phyloP scores from a whole-genome alignment of 2,797 vertebrate genomes.

The Helarctos malayanus region DNA sequence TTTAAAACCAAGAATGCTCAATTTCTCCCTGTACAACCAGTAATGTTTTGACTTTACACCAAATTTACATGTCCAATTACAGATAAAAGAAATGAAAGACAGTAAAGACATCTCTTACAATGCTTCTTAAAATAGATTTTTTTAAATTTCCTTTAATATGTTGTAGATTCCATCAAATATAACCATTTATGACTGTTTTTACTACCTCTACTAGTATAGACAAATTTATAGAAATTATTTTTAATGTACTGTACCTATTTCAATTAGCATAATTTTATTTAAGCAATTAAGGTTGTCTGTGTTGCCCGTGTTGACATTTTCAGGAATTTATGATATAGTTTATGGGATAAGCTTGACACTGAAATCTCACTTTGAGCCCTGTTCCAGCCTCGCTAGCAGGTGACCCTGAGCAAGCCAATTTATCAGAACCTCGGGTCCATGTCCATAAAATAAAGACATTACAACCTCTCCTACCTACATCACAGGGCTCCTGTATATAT shows the following conservation, averaged over 20 bases:
- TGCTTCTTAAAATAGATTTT: constrained; percentile 57
- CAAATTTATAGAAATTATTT: constrained; percentile 47
- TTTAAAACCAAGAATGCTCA: constrained; percentile 62
- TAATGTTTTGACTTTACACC: constrained; percentile 36
- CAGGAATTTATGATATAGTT: not conserved
- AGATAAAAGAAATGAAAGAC: constrained; percentile 7
- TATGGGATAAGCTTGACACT: constrained; percentile 29
- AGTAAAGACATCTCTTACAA: constrained; percentile 31
- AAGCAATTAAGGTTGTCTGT: not conserved
- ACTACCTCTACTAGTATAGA: constrained; percentile 25
- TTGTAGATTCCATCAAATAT: constrained; percentile 43
- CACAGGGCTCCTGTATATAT: not conserved
- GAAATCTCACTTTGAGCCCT: not conserved
- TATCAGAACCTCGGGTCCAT: not conserved
- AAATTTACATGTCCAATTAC: constrained; percentile 25
- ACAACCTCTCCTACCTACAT: not conserved
- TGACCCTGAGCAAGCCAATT: not conserved
- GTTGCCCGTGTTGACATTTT: constrained; percentile 31
- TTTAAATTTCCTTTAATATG: constrained; percentile 54
- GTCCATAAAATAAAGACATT: not conserved
- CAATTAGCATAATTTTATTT: constrained; percentile 49
- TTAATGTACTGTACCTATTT: constrained; percentile 3
- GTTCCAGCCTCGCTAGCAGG: not conserved
- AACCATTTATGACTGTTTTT: constrained; percentile 44
- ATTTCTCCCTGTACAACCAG: constrained; percentile 24